Conservation (phyloP, 1,140 invertebrate genomes). For the Dryas iulia region DNA sequence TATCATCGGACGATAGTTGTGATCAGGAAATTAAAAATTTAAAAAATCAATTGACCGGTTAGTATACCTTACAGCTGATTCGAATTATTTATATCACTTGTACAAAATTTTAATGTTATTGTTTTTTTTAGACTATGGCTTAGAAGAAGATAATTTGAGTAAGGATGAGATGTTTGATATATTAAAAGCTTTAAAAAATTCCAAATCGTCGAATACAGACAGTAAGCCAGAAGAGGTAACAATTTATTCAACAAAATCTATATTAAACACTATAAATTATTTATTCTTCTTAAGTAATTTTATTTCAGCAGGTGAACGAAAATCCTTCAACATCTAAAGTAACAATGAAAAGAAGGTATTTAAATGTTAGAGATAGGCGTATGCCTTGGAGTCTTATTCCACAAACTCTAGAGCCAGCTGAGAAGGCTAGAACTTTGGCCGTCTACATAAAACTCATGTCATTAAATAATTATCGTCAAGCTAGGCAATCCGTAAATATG, state of each 20-base stretch:
- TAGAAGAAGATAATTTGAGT: slow-evolving; percentile 70
- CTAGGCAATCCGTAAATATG: slow-evolving; percentile 58
- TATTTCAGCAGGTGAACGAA: slow-evolving; percentile 42
- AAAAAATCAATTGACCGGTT: slow-evolving; percentile 30
- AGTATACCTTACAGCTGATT: not conserved
- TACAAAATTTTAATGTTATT: slow-evolving; percentile 8
- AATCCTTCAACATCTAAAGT: slow-evolving; percentile 40
- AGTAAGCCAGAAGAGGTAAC: slow-evolving; percentile 48
- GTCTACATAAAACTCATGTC: slow-evolving; percentile 74
- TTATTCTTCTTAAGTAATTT: slow-evolving; percentile 1
- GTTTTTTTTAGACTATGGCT: slow-evolving; percentile 62
- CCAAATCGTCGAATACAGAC: slow-evolving; percentile 60
- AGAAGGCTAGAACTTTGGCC: slow-evolving; percentile 63
- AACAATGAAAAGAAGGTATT: slow-evolving; percentile 63
- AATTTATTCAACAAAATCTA: not conserved
- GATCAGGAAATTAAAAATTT: slow-evolving; percentile 31
- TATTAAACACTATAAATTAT: not conserved
- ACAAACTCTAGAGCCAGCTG: slow-evolving; percentile 49
- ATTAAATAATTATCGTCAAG: slow-evolving; percentile 63
- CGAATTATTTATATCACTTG: not conserved
- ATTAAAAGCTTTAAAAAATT: slow-evolving; percentile 71
- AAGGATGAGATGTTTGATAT: slow-evolving; percentile 75
- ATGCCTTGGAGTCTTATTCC: slow-evolving; percentile 78
- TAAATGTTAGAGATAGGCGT: slow-evolving; percentile 70
- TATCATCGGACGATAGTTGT: slow-evolving; percentile 34